Conservation (phyloP, 37 sponge, comb jelly and placozoan species). For the Cliona cf. orientalis region DNA sequence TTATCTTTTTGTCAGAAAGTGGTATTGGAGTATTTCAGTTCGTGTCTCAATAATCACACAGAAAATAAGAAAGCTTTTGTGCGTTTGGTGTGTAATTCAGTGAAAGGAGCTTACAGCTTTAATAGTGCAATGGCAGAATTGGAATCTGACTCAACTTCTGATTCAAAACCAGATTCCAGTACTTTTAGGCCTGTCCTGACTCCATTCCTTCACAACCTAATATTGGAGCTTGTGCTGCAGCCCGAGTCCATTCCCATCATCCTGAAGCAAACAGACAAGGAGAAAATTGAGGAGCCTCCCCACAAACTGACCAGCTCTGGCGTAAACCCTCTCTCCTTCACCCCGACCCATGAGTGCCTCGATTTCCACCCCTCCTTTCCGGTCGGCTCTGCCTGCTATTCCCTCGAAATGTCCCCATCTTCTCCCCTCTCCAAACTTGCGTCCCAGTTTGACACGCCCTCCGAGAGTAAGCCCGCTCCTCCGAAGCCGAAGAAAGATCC, state of each 20-base stretch:
- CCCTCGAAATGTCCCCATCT: neutral
- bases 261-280: slow-evolving; percentile 16
- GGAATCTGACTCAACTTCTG: neutral
- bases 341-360: slow-evolving; percentile 34
- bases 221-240: slow-evolving; percentile 57
- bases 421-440: neutral
- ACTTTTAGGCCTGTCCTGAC: slow-evolving; percentile 29
- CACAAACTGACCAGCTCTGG: neutral
- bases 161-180: neutral
- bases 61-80: slow-evolving; percentile 51
- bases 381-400: slow-evolving; percentile 18
- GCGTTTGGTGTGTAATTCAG: slow-evolving; percentile 36
- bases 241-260: slow-evolving; percentile 54
- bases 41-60: slow-evolving; percentile 18
- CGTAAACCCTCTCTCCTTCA: slow-evolving; percentile 46
- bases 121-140: neutral
- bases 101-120: slow-evolving; percentile 12
- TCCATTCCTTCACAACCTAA: slow-evolving; percentile 55
- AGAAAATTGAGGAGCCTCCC: neutral
- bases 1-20: slow-evolving; percentile 47
- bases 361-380: slow-evolving; percentile 71
- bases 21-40: slow-evolving; percentile 57
- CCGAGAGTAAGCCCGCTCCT: neutral
- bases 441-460: neutral
- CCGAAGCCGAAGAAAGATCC: neutral